A percentile compares a stretch with the other conserved stretches of the same genome.
phyloP scores from a whole-genome alignment of 2,113 vertebrate species.

The Pampusana beccarii region DNA sequence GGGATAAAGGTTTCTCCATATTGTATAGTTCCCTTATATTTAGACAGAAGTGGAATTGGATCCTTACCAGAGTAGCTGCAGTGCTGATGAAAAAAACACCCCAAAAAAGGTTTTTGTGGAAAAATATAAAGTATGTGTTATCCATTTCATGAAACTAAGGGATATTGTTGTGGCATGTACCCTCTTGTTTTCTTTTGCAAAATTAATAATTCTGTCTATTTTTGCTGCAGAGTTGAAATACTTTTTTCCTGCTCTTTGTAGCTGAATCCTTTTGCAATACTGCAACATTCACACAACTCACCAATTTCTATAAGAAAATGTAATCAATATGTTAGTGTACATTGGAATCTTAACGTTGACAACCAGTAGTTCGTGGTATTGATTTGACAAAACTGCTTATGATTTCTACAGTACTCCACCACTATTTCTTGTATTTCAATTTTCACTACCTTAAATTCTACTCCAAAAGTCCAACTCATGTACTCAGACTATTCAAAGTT shows the following conservation, averaged over 20 bases:
- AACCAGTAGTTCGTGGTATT: slow-evolving; percentile 1
- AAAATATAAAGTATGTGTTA: background rate
- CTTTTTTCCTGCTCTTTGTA: background rate
- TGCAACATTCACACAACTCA: background rate
- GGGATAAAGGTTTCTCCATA: background rate
- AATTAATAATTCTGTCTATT: background rate
- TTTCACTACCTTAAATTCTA: slow-evolving; percentile 1
- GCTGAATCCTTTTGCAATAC: background rate
- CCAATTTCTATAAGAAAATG: background rate
- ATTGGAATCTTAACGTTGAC: slow-evolving; percentile 20
- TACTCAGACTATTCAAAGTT: background rate
- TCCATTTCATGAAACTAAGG: background rate
- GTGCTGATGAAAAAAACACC: background rate
- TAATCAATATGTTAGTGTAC: background rate
- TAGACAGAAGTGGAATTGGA: background rate
- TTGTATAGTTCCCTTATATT: background rate
- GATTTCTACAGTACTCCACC: slow-evolving; percentile 17
- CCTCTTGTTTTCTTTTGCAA: background rate
- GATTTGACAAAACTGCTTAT: slow-evolving; percentile 6
- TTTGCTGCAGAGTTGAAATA: background rate
- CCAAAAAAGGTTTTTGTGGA: too few relatives aligned
- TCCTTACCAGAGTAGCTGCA: background rate
- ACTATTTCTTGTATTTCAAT: background rate
- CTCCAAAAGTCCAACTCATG: background rate
- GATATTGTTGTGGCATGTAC: background rate